Evolutionary conservation across 2,113 vertebrate species (phyloP).

Genomic region (Tylochromis polylepis): DNA sequence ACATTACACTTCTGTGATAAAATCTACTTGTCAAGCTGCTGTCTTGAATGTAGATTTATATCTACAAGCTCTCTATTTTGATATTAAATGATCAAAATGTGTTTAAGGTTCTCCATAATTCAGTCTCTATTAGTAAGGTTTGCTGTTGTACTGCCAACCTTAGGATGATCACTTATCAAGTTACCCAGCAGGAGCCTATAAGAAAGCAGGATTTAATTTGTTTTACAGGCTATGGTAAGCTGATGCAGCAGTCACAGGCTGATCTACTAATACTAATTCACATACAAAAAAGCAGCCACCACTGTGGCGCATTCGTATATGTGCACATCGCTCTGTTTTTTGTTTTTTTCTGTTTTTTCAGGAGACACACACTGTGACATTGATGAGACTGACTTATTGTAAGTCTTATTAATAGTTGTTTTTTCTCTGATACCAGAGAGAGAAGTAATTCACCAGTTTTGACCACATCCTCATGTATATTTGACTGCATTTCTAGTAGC

Average conservation of each 20-base stretch:
- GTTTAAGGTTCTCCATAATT: background rate
- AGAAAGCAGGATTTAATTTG: background rate
- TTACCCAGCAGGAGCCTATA: background rate
- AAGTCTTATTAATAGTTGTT: background rate
- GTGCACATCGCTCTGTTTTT: background rate
- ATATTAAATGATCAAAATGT: background rate
- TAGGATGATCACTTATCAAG: background rate
- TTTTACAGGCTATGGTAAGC: background rate
- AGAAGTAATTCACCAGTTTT: background rate
- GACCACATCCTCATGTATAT: background rate
- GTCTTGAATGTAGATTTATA: background rate
- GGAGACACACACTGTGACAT: background rate
- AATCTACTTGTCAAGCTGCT: background rate
- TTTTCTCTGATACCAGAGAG: background rate
- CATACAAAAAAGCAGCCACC: background rate
- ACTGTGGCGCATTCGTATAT: background rate
- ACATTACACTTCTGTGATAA: fast-evolving
- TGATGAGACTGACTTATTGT: background rate
- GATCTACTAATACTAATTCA: background rate
- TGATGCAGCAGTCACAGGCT: background rate
- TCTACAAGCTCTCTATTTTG: background rate
- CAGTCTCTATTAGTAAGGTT: background rate
- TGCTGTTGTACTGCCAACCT: background rate
- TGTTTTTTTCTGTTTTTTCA: background rate
- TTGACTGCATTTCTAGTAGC: background rate